Base-by-base conservation (phyloP, 2,888 invertebrate species). In the Drosophila barbarae region DNA sequence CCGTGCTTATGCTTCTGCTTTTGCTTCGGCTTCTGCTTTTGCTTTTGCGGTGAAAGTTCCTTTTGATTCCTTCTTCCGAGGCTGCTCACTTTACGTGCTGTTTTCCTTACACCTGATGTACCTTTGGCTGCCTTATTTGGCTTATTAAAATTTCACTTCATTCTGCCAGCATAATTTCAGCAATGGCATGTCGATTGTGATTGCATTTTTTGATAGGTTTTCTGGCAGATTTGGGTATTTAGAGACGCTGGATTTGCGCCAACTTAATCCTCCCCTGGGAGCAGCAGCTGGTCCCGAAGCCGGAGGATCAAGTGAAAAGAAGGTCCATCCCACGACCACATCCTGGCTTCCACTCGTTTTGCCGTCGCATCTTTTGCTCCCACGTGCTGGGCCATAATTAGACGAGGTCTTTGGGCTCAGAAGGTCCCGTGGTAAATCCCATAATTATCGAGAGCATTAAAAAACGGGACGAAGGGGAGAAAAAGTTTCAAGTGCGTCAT, bases 361-460 rank as follows among this genome's bases (percentile, higher is more conserved):
- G 42, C 13, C 12, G 10, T 39, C 26, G 28, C 26, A n/a, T 21
- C 18, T 12, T 41, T 12, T 21, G 21, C 13, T 42, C 36, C 39
- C 75, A 81, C 83, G 79, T 76, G 83, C 76, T 65, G 47, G 49
- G 34, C 49, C 77, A 76, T 76, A 83, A 76, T 76, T 83, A 76
- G 75, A 74, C 58, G 50, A 39, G 63, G 42, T 41, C 41, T 47
- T 21, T 34, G 41, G 47, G 49, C 35, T 38, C n/a, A 35, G 49
- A 3, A 50, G 49, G 49, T 28, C 23, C 64, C 59, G 74, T 73
- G 68, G 74, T 65, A 83, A 77, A 76, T 83, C 80, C 84, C 80
- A 83, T 77, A 83, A 77, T 77, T 83, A 77, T 79, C 71, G 66
- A 76, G 32, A 41, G 76, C 79, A 69, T 76, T 78, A 76, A 78